Evolutionary conservation across 1,140 invertebrate species (phyloP).

Genomic region (Steinernema khuongi): DNA sequence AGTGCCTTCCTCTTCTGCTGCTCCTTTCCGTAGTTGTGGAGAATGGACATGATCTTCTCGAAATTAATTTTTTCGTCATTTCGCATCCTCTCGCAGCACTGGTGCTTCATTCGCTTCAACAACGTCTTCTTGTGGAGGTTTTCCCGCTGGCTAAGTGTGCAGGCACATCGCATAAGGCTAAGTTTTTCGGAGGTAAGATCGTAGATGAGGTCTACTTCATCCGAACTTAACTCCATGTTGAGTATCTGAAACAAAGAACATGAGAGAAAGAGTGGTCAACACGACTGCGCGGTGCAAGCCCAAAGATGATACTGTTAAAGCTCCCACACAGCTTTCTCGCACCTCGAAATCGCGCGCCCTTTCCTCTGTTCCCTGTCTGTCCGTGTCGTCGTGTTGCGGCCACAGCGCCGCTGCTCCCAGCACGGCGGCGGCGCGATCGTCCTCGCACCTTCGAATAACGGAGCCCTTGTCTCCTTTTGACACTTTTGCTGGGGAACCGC

Average conservation of each 20-base stretch:
- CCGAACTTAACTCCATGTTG: not conserved
- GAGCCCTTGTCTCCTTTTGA: not conserved
- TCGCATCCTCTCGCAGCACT: not conserved
- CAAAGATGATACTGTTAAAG: not conserved
- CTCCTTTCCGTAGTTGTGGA: not conserved
- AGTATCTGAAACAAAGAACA: not conserved
- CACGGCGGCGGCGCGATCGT: not conserved
- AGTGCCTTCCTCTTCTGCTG: not conserved
- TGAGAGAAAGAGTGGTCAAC: not conserved
- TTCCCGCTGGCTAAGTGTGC: not conserved
- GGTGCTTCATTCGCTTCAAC: not conserved
- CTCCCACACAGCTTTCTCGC: not conserved
- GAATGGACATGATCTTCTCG: not conserved
- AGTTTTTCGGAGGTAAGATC: not conserved
- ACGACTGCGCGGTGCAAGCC: not conserved
- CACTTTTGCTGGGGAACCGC: too few relatives aligned
- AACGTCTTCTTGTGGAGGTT: not conserved
- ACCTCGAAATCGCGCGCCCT: not conserved
- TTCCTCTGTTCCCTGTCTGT: not conserved
- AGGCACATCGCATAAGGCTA: not conserved
- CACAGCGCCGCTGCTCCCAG: not conserved
- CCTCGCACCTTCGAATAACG: not conserved
- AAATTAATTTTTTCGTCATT: not conserved
- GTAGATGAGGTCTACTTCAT: not conserved
- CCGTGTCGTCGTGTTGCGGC: not conserved